A percentile compares a stretch with the other conserved stretches of the same genome.
Evolutionary conservation across 2,888 invertebrate genomes (phyloP).

Genomic region (Acleris emargana): DNA sequence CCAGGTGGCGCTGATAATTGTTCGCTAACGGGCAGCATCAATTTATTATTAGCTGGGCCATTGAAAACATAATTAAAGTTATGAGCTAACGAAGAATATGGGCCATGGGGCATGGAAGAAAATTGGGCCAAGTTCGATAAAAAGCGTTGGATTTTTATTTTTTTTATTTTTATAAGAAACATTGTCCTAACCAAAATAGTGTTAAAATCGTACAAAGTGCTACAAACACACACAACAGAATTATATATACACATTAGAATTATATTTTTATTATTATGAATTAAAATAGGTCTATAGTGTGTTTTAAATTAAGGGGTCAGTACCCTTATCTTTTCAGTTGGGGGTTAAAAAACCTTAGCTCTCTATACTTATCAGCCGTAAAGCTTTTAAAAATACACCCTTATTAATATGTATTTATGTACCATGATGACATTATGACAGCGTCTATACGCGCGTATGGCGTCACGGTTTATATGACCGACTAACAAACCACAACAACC

Average conservation of each 20-base stretch:
- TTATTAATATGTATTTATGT: conserved; percentile 16
- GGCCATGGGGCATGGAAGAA: conserved; percentile 1
- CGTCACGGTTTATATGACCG: conserved; percentile 20
- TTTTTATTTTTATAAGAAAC: too few relatives aligned
- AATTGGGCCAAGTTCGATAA: conserved; percentile 6
- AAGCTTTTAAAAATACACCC: conserved; percentile 13
- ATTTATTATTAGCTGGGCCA: conserved; percentile 14
- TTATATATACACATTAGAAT: too few relatives aligned
- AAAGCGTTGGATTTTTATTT: not conserved
- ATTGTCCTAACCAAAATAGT: too few relatives aligned
- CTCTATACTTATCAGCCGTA: not conserved
- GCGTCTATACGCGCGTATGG: conserved; percentile 24
- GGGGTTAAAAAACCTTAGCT: too few relatives aligned
- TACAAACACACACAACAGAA: too few relatives aligned
- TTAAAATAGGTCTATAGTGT: too few relatives aligned
- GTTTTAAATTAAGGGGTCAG: too few relatives aligned
- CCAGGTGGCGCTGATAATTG: conserved; percentile 27
- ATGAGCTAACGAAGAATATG: not conserved
- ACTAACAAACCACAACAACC: not conserved
- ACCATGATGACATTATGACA: conserved; percentile 28
- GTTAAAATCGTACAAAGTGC: too few relatives aligned
- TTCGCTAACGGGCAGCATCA: conserved; percentile 7
- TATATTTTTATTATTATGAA: too few relatives aligned
- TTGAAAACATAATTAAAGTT: conserved; percentile 2
- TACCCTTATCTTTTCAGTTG: too few relatives aligned